Evolutionary conservation across 2,888 invertebrate genomes (phyloP).

Genomic region (Acronicta leporina): DNA sequence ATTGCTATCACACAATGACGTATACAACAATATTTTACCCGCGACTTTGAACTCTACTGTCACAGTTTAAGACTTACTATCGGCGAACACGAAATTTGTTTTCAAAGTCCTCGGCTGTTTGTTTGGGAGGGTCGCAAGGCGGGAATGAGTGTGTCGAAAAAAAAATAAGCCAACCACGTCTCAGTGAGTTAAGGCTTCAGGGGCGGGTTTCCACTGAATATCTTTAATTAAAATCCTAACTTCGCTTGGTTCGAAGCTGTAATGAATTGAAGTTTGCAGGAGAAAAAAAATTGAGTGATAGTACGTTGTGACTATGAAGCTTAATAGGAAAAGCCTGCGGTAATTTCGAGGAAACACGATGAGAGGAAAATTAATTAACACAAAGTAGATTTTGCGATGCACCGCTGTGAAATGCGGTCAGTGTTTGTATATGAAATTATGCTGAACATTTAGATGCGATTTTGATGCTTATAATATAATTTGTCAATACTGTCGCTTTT

Average conservation of each 20-base stretch:
- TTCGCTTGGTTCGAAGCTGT: constrained; percentile 73
- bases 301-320: constrained; percentile 50
- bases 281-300: constrained; percentile 67
- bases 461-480: constrained; percentile 19
- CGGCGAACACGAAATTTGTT: constrained; percentile 70
- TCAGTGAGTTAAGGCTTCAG: constrained; percentile 86
- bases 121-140: constrained; percentile 89
- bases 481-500: constrained; percentile 8
- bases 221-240: constrained; percentile 87
- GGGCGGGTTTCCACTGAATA: constrained; percentile 85
- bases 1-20: constrained; percentile 60
- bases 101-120: constrained; percentile 86
- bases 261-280: constrained; percentile 81
- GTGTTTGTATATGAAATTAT: constrained; percentile 45
- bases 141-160: constrained; percentile 88
- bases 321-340: constrained; percentile 58
- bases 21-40: constrained; percentile 51
- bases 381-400: constrained; percentile 59
- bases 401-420: constrained; percentile 53
- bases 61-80: constrained; percentile 19
- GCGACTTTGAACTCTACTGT: constrained; percentile 30
- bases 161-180: constrained; percentile 89
- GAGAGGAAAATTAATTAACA: constrained; percentile 68
- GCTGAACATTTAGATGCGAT: constrained; percentile 26
- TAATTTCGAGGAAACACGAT: constrained; percentile 57